phyloP scores from a whole-genome alignment of 2,797 vertebrate species.

The Enteromius argenteus region DNA sequence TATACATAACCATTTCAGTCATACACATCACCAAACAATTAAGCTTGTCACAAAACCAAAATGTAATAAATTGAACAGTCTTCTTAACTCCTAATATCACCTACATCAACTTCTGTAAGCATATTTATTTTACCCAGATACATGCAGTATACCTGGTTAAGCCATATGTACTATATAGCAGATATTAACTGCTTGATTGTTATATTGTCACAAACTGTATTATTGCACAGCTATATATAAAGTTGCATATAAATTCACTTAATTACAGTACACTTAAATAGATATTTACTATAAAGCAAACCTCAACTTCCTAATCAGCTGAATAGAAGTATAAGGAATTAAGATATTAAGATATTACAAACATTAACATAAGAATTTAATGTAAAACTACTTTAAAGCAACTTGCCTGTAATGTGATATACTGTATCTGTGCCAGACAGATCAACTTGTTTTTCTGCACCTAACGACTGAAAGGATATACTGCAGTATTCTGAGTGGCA shows the following conservation, averaged over 20 bases:
- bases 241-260: not conserved
- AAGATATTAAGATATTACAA: not conserved
- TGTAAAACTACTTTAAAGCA: not conserved
- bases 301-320: not conserved
- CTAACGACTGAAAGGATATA: slow-evolving; percentile 6
- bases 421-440: not conserved
- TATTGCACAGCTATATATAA: not conserved
- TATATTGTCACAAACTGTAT: not conserved
- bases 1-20: not conserved
- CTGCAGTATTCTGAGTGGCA: not conserved
- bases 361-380: not conserved
- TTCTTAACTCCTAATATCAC: not conserved
- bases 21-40: not conserved
- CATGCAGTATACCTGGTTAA: not conserved
- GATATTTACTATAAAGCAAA: too few species aligned
- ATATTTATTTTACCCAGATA: not conserved
- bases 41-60: not conserved
- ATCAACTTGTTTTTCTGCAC: not conserved
- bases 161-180: not conserved
- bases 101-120: not conserved
- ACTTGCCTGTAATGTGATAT: not conserved
- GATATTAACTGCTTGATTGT: not conserved
- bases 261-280: not conserved
- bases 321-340: not conserved
- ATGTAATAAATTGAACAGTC: not conserved